These are phyloP conservation scores for Baronia brevicornis DNA, from an alignment of 2,888 invertebrate species.

Conservation along the genomic window DNA sequence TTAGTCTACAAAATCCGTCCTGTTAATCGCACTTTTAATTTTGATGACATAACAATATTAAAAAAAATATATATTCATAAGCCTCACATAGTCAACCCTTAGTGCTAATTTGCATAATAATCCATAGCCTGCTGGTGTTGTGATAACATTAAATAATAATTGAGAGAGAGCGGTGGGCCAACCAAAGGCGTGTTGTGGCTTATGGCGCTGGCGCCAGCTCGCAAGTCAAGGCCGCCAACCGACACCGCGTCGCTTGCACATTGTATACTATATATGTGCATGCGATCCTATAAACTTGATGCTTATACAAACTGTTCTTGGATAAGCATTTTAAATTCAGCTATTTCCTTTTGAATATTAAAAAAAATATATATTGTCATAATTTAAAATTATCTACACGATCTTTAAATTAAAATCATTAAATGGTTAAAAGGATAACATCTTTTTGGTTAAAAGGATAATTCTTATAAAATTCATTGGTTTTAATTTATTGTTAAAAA, in stretches of 20 bases:
- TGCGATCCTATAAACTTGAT: conserved; percentile 8
- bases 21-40: too few relatives aligned
- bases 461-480: conserved; percentile 11
- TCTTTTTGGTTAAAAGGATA: neutral
- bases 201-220: conserved; percentile 46
- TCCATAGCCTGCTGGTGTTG: conserved; percentile 37
- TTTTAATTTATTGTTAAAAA: too few relatives aligned
- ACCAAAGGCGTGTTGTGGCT: too few relatives aligned
- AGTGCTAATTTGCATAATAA: conserved; percentile 38
- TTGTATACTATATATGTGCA: conserved; percentile 25
- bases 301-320: conserved; percentile 9
- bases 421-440: too few relatives aligned
- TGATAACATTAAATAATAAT: conserved; percentile 37
- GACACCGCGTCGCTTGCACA: conserved; percentile 24
- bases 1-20: too few relatives aligned
- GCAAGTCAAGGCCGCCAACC: conserved; percentile 51
- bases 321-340: conserved; percentile 7
- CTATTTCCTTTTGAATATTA: too few relatives aligned
- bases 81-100: conserved; percentile 29
- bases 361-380: too few relatives aligned
- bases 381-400: too few relatives aligned
- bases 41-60: too few relatives aligned
- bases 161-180: conserved; percentile 21
- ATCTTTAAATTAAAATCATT: conserved; percentile 18
- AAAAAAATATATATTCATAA: too few relatives aligned